Conservation (phyloP, 2,797 vertebrate genomes). For the Lophotriccus pileatus region DNA sequence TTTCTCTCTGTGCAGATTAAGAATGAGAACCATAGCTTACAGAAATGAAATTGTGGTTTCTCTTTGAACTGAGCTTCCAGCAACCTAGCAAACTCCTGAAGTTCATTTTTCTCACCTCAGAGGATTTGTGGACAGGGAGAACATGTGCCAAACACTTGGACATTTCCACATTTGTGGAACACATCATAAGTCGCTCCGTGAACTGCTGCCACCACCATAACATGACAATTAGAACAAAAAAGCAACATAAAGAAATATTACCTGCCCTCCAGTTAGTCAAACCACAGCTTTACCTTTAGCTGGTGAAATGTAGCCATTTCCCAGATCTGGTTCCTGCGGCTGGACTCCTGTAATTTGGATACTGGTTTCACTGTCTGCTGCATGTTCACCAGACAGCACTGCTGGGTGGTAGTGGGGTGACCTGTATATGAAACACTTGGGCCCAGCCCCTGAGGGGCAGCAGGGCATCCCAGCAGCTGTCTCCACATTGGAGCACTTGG, state of each 20-base stretch:
- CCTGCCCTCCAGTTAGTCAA: neutral
- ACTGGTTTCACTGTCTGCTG: neutral
- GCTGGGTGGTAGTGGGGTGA: neutral
- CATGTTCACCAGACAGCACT: neutral
- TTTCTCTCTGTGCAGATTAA: neutral
- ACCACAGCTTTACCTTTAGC: neutral
- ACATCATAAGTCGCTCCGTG: neutral
- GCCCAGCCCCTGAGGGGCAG: neutral
- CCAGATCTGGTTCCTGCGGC: neutral
- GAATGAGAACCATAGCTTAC: neutral
- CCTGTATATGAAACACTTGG: neutral
- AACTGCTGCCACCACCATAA: neutral
- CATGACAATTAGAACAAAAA: neutral
- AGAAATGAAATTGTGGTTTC: neutral
- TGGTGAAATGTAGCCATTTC: neutral
- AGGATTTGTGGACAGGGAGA: neutral
- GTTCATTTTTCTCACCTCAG: neutral
- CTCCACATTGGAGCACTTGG: accelerated
- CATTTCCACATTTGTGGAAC: neutral
- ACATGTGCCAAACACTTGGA: neutral
- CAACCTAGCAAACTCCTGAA: neutral
- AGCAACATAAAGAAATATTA: neutral
- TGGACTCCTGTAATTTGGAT: neutral
- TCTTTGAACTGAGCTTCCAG: neutral
- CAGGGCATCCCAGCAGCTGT: neutral